phyloP scores from a whole-genome alignment of 2,888 invertebrate species.

The Leucophenga maculata region DNA sequence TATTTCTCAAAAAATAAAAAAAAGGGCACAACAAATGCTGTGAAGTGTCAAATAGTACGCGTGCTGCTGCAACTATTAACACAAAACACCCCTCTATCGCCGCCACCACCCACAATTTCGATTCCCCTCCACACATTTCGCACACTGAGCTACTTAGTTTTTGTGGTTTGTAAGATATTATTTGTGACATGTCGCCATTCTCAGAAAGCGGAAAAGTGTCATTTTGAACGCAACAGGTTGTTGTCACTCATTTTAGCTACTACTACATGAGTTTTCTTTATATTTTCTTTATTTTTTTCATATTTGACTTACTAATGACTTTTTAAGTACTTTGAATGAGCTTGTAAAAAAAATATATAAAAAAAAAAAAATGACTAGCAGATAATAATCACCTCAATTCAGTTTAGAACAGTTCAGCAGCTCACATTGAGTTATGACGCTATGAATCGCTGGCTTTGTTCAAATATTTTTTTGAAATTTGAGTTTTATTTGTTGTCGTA shows the following conservation, averaged over 20 bases:
- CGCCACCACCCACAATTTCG: neutral
- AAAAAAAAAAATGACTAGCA: too few relatives aligned
- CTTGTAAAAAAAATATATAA: neutral
- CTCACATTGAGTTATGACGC: neutral
- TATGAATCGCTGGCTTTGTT: constrained; percentile 4
- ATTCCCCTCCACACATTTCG: neutral
- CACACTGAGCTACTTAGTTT: constrained; percentile 7
- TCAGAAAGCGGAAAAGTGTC: neutral
- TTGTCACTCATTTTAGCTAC: constrained; percentile 5
- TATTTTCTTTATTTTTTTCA: neutral
- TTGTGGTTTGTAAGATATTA: constrained; percentile 1
- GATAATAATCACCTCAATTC: neutral
- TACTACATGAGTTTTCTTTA: neutral
- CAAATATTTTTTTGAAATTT: neutral
- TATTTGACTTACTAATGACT: constrained; percentile 13
- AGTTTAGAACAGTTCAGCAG: neutral
- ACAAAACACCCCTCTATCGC: neutral
- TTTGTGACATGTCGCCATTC: neutral
- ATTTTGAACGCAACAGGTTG: constrained; percentile 2
- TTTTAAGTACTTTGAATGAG: constrained; percentile 16
- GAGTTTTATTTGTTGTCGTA: neutral
- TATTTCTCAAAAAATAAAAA: neutral
- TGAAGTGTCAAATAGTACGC: neutral
- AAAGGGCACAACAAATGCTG: neutral
- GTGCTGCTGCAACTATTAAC: constrained; percentile 10